These are phyloP conservation scores for Cremastobaeus sp. DNA, from an alignment of 2,888 invertebrate genomes.

Conservation along the genomic window DNA sequence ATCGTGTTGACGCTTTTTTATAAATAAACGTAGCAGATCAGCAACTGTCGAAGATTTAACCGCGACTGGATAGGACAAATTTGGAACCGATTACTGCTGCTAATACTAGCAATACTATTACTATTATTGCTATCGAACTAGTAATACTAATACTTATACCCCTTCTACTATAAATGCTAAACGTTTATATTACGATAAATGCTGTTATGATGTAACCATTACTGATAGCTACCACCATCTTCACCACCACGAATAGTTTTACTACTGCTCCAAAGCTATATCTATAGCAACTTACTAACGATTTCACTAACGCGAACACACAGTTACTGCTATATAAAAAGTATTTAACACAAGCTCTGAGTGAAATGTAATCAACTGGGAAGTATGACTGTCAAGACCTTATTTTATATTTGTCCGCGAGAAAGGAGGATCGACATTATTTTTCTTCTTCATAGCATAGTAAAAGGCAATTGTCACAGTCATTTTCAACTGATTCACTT, in stretches of 20 bases:
- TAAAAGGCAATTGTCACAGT: no score
- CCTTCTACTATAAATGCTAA: constrained; percentile 61
- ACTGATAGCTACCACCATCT: constrained; percentile 66
- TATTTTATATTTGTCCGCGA: no score
- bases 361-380: constrained; percentile 30
- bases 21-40: no score
- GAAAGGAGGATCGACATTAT: no score
- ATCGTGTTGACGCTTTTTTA: constrained; percentile 33
- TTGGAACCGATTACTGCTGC: constrained; percentile 61
- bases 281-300: constrained; percentile 63
- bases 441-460: no score
- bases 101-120: constrained; percentile 52
- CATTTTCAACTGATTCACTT: no score
- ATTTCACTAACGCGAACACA: constrained; percentile 62
- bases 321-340: constrained; percentile 60
- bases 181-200: constrained; percentile 50
- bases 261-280: constrained; percentile 63
- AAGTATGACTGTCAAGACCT: no score
- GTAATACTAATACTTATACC: constrained; percentile 54
- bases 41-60: constrained; percentile 34
- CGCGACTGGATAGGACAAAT: constrained; percentile 9
- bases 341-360: constrained; percentile 38
- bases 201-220: constrained; percentile 58
- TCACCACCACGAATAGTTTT: constrained; percentile 67
- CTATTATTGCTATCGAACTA: constrained; percentile 52